Conservation (phyloP, 2,113 vertebrate species). For the Patagioenas fasciata region DNA sequence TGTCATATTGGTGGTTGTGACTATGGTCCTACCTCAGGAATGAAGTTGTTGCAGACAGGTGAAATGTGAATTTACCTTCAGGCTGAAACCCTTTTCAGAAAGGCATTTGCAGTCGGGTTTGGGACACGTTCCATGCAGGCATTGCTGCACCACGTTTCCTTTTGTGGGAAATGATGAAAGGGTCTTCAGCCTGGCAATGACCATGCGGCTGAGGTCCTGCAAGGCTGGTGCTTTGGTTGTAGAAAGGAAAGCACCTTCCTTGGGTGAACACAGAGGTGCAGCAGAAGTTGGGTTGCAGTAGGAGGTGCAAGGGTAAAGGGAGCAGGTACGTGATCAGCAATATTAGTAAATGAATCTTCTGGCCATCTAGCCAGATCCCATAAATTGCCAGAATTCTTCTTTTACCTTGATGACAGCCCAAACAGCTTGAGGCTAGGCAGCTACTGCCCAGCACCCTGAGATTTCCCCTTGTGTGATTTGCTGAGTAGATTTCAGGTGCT, state of each 20-base stretch:
- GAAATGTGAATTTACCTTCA: background rate
- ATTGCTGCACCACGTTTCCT: background rate
- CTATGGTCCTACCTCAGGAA: background rate
- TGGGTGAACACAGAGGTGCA: background rate
- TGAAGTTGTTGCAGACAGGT: too few species aligned
- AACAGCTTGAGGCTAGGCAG: background rate
- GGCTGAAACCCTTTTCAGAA: background rate
- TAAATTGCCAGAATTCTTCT: background rate
- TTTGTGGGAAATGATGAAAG: background rate
- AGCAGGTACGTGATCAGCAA: background rate
- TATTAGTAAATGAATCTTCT: background rate
- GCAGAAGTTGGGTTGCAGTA: background rate
- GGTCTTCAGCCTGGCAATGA: background rate
- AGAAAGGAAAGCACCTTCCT: rapidly evolving
- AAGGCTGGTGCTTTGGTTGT: background rate
- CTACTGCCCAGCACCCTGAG: background rate
- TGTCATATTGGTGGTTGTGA: rapidly evolving
- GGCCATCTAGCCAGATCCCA: background rate
- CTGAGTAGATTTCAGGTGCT: background rate
- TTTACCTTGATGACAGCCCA: background rate
- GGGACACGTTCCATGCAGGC: rapidly evolving
- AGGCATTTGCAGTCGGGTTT: background rate
- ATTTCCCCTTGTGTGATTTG: background rate
- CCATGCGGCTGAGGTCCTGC: rapidly evolving
- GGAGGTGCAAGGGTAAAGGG: background rate